A percentile compares a stretch with the other conserved stretches of the same genome.
Conservation (phyloP, 2,888 invertebrate genomes). For the Idaea aversata region DNA sequence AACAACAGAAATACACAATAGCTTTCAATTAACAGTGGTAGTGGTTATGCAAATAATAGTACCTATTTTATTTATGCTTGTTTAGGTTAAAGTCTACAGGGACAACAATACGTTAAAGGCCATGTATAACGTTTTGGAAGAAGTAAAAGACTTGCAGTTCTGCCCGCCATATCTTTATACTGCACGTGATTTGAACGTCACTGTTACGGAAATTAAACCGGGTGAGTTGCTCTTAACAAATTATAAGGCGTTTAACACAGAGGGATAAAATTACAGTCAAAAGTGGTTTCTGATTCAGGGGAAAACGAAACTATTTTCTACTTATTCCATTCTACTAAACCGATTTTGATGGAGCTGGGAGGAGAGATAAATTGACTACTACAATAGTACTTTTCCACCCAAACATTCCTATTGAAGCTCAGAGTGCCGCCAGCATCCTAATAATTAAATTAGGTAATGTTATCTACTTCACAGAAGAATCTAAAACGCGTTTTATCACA, state of each 20-base stretch:
- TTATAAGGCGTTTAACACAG: background rate
- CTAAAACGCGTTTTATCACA: constrained; percentile 66
- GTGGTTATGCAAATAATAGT: background rate
- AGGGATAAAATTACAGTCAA: background rate
- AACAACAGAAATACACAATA: too few species aligned
- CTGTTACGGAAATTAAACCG: constrained; percentile 80
- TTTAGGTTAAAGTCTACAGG: constrained; percentile 77
- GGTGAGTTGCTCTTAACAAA: constrained; percentile 44
- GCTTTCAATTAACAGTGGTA: too few species aligned
- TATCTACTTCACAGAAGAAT: constrained; percentile 51
- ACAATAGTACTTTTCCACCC: too few species aligned
- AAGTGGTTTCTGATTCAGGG: too few species aligned
- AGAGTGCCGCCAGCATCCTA: too few species aligned
- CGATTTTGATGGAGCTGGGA: background rate
- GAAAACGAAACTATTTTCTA: too few species aligned
- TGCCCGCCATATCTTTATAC: constrained; percentile 79
- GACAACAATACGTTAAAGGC: constrained; percentile 73
- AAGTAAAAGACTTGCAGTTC: constrained; percentile 82
- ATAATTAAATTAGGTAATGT: too few species aligned
- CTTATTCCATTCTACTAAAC: background rate
- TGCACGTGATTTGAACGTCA: constrained; percentile 81
- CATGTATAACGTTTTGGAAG: constrained; percentile 79
- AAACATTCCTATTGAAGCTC: too few species aligned
- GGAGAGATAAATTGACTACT: too few species aligned
- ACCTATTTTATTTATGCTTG: constrained; percentile 6